A percentile compares a stretch with the other conserved stretches of the same genome.
Evolutionary conservation across 2,113 vertebrate genomes (phyloP).

Genomic region (Cynocephalus volans): DNA sequence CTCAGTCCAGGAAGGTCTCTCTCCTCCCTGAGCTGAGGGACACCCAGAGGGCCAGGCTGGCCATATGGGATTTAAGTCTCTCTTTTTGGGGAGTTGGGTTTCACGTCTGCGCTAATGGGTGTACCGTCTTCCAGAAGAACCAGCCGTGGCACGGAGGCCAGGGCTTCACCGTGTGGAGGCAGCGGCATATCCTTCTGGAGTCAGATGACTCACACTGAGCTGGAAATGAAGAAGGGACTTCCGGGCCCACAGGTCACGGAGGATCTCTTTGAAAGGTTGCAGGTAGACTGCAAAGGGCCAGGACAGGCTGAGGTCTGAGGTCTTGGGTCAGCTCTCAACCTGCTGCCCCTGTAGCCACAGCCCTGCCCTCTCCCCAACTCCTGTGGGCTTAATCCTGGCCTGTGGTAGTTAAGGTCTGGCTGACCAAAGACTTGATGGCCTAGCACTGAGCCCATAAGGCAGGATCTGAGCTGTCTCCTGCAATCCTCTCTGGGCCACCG

Average conservation of each 20-base stretch:
- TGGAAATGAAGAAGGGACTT: not conserved
- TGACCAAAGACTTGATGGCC: not conserved
- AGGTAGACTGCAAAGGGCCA: not conserved
- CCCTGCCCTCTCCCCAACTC: not conserved
- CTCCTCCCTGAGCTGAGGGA: not conserved
- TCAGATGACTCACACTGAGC: too few species aligned
- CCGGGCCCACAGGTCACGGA: not conserved
- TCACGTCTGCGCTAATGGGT: not conserved
- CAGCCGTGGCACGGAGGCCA: not conserved
- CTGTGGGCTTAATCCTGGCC: not conserved
- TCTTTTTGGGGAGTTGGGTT: not conserved
- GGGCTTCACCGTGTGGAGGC: not conserved
- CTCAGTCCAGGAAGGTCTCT: not conserved
- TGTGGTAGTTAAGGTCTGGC: not conserved
- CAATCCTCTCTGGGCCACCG: not conserved
- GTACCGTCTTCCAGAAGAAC: not conserved
- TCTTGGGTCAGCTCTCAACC: not conserved
- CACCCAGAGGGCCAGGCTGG: not conserved
- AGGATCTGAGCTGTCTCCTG: not conserved
- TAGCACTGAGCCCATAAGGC: not conserved
- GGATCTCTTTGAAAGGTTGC: not conserved
- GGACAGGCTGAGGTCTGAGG: not conserved
- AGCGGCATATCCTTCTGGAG: not conserved
- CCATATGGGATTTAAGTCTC: not conserved
- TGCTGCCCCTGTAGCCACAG: too few species aligned